These are phyloP conservation scores for Choloepus didactylus DNA, from an alignment of 2,797 vertebrate species.

Conservation along the genomic window DNA sequence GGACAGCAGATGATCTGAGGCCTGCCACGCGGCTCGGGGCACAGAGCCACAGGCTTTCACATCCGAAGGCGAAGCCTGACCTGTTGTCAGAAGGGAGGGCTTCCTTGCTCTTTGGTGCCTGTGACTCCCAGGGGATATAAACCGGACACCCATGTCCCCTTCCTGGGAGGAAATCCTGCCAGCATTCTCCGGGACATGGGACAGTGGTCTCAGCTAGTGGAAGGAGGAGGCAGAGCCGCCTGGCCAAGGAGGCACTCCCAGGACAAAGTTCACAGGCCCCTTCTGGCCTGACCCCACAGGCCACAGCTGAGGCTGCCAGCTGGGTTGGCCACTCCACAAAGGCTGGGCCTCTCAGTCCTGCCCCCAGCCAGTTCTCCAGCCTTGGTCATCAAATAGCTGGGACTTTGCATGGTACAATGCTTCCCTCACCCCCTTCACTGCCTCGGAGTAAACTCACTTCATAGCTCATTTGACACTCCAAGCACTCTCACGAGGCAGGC, in stretches of 20 bases:
- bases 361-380: neutral
- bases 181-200: slow-evolving; percentile 62
- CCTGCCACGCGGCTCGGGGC: neutral
- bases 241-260: neutral
- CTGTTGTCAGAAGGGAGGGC: neutral
- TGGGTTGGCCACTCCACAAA: neutral
- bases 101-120: neutral
- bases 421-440: neutral
- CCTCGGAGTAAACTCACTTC: neutral
- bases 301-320: neutral
- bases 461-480: neutral
- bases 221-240: slow-evolving; percentile 31
- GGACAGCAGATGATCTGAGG: neutral
- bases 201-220: neutral
- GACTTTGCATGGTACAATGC: neutral
- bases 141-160: slow-evolving; percentile 20
- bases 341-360: neutral
- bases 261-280: neutral
- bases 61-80: neutral
- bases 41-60: neutral
- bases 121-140: slow-evolving; percentile 44
- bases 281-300: neutral
- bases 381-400: neutral
- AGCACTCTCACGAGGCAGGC: neutral
- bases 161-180: slow-evolving; percentile 81